These are phyloP conservation scores for Alsophila aescularia DNA, from an alignment of 2,888 invertebrate genomes.

Conservation along the genomic window DNA sequence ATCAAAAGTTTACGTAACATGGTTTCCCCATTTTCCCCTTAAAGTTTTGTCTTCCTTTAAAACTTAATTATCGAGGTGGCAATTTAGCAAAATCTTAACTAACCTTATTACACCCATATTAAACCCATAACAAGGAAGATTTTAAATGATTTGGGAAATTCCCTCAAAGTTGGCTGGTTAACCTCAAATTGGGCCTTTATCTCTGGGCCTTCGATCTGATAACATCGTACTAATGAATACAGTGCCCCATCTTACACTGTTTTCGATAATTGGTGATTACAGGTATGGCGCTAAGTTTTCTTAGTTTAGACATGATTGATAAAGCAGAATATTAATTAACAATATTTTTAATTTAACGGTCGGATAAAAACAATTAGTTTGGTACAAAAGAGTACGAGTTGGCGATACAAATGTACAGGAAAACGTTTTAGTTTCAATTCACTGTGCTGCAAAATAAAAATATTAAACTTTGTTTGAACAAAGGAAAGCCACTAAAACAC, in stretches of 20 bases:
- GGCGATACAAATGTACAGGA: too few relatives aligned
- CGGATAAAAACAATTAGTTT: too few relatives aligned
- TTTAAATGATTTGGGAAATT: conserved; percentile 29
- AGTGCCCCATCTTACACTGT: conserved; percentile 2
- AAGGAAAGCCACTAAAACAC: too few relatives aligned
- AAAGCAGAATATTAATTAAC: too few relatives aligned
- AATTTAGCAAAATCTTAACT: conserved; percentile 27
- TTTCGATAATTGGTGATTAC: background rate
- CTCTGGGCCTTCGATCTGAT: conserved; percentile 12
- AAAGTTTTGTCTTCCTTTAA: conserved; percentile 1
- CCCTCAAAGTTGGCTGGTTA: conserved; percentile 25
- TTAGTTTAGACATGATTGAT: background rate
- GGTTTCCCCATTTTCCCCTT: conserved; percentile 14
- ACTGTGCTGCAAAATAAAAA: too few relatives aligned
- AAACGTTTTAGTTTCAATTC: too few relatives aligned
- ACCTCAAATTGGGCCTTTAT: conserved; percentile 22
- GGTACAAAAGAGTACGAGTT: too few relatives aligned
- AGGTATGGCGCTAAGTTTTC: background rate
- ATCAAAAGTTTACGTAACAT: conserved; percentile 1
- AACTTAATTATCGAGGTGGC: conserved; percentile 20
- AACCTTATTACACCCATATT: conserved; percentile 26
- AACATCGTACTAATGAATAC: conserved; percentile 10
- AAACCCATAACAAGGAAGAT: conserved; percentile 22
- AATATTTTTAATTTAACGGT: too few relatives aligned
- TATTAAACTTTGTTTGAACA: too few relatives aligned